phyloP scores from a whole-genome alignment of 2,797 vertebrate species.

The Orientallactaga sibirica region DNA sequence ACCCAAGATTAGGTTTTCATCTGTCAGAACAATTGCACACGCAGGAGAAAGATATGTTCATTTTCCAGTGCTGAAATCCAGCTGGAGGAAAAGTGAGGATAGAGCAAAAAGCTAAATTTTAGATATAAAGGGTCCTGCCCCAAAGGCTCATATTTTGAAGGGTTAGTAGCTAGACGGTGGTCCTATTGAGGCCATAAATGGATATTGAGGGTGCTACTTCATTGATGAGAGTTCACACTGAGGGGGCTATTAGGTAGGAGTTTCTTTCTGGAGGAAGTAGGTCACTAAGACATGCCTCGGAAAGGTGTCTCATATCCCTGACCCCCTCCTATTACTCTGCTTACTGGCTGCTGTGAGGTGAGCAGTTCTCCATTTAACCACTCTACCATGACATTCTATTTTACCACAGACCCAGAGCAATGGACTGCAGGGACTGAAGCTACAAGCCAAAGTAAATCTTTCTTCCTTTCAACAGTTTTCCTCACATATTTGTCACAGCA shows the following conservation, averaged over 20 bases:
- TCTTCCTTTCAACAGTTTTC: background rate
- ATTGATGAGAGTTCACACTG: background rate
- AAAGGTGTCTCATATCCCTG: background rate
- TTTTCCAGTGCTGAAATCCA: background rate
- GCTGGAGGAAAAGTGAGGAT: background rate
- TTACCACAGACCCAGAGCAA: background rate
- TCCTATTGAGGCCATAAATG: background rate
- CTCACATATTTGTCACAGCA: background rate
- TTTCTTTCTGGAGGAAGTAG: no score
- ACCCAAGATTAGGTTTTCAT: background rate
- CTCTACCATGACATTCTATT: fast-evolving
- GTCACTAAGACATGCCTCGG: background rate
- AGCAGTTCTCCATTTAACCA: background rate
- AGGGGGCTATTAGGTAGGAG: background rate
- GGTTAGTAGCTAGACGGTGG: background rate
- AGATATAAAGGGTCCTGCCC: background rate
- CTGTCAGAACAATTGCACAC: background rate
- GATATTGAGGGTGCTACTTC: background rate
- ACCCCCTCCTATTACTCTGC: background rate
- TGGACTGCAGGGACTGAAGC: background rate
- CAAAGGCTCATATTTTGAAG: background rate
- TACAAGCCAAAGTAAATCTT: background rate
- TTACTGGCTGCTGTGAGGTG: background rate
- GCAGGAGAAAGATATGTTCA: background rate
- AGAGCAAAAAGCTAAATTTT: no score